These are phyloP conservation scores for Sterrhoptilus dennistouni DNA, from an alignment of 2,113 vertebrate genomes.

Conservation along the genomic window DNA sequence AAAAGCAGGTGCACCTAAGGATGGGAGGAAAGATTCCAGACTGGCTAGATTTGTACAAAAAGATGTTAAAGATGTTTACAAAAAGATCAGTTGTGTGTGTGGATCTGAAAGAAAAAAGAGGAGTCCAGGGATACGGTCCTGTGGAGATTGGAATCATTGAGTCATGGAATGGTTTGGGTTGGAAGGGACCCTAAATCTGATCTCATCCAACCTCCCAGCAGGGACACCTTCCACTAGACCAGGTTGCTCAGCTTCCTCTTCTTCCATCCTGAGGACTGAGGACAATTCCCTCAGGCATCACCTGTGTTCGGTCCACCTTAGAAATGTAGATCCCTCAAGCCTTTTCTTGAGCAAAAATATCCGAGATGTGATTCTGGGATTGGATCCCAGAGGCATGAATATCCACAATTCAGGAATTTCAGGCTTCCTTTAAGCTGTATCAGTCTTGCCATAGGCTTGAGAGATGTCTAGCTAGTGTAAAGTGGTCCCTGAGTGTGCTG, in stretches of 20 bases:
- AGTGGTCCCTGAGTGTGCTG: fast-evolving
- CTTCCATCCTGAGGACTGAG: neutral
- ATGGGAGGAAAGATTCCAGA: neutral
- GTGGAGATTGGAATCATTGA: neutral
- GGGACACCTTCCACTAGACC: neutral
- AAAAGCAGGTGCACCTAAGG: neutral
- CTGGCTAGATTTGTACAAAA: neutral
- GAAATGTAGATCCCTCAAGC: fast-evolving
- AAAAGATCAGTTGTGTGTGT: neutral
- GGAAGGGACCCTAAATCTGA: neutral
- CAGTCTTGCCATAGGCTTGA: neutral
- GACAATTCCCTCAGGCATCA: neutral
- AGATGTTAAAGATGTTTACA: neutral
- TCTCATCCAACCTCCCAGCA: neutral
- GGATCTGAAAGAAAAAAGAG: neutral
- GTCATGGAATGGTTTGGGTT: neutral
- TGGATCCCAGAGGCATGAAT: neutral
- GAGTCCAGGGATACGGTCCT: fast-evolving
- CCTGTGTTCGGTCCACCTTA: neutral
- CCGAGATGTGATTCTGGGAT: neutral
- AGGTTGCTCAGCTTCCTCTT: neutral
- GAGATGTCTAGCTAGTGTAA: neutral
- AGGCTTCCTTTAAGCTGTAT: neutral
- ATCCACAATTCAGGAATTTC: neutral
- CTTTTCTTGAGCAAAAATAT: neutral